A percentile compares a stretch with the other conserved stretches of the same genome.
Evolutionary conservation across 2,797 vertebrate genomes (phyloP).

Genomic region (Hozukius guyotensis): DNA sequence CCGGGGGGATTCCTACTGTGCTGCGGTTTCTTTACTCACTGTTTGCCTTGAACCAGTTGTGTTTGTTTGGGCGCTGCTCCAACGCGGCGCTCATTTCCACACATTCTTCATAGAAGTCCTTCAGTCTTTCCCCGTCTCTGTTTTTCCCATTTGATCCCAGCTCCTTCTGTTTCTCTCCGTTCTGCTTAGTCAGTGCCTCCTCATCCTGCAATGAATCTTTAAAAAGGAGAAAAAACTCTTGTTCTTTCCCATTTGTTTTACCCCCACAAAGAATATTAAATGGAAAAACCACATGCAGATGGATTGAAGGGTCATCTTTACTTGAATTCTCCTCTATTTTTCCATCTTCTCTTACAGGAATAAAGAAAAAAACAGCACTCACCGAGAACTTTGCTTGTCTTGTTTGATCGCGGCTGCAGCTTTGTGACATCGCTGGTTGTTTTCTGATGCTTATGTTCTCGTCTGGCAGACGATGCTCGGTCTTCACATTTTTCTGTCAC

Average conservation of each 20-base stretch:
- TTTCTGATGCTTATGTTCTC: slow-evolving; percentile 28
- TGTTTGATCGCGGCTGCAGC: slow-evolving; percentile 20
- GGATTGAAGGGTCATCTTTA: slow-evolving; percentile 36
- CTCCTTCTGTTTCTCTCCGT: slow-evolving; percentile 55
- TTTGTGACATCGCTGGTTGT: background rate
- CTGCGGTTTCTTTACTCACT: slow-evolving; percentile 79
- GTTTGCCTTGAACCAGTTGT: slow-evolving; percentile 83
- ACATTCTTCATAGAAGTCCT: slow-evolving; percentile 83
- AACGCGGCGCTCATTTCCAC: slow-evolving; percentile 79
- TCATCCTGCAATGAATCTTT: slow-evolving; percentile 79
- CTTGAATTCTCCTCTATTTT: slow-evolving; percentile 25
- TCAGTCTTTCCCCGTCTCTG: slow-evolving; percentile 76
- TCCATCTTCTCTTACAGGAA: slow-evolving; percentile 7
- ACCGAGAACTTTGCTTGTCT: slow-evolving; percentile 56
- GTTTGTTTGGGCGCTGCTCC: slow-evolving; percentile 80
- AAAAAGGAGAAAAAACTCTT: slow-evolving; percentile 44
- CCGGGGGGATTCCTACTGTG: slow-evolving; percentile 65
- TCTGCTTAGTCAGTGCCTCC: slow-evolving; percentile 74
- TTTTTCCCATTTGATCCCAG: slow-evolving; percentile 73
- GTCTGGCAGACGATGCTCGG: background rate
- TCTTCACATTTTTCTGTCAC: slow-evolving; percentile 33
- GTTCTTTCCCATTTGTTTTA: slow-evolving; percentile 25
- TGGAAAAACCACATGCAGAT: slow-evolving; percentile 57
- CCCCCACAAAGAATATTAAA: slow-evolving; percentile 37
- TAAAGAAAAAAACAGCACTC: slow-evolving; percentile 43